phyloP scores from a whole-genome alignment of 1,140 invertebrate genomes.

The Rhyacophila brunnea region DNA sequence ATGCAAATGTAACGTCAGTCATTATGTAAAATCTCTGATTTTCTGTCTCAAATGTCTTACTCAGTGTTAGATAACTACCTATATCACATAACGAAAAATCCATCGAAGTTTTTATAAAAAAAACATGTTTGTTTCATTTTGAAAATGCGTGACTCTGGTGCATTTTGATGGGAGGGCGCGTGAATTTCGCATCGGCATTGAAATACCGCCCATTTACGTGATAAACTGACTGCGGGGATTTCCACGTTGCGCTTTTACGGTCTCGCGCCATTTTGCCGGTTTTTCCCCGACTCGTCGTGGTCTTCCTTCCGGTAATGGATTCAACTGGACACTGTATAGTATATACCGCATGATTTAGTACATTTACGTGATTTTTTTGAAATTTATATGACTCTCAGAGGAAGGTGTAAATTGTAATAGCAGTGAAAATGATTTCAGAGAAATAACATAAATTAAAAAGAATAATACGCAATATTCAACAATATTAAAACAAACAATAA shows the following conservation, averaged over 20 bases:
- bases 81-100: conserved; percentile 1
- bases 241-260: neutral
- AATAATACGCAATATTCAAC: too few relatives aligned
- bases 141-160: too few relatives aligned
- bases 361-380: too few relatives aligned
- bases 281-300: neutral
- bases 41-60: neutral
- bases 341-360: too few relatives aligned
- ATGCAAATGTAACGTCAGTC: too few relatives aligned
- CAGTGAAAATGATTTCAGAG: too few relatives aligned
- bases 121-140: neutral
- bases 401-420: too few relatives aligned
- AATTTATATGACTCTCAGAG: too few relatives aligned
- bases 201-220: conserved; percentile 13
- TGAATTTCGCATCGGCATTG: conserved; percentile 3
- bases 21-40: neutral
- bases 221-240: conserved; percentile 2
- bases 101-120: conserved; percentile 1
- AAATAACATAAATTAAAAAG: too few relatives aligned
- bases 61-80: neutral
- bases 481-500: too few relatives aligned
- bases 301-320: neutral
- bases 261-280: neutral
- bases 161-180: neutral
- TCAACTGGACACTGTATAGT: neutral